Evolutionary conservation across 2,113 vertebrate species (phyloP), one percentile per base, ranked within the genome.

Genomic region (Bostrychus sinensis): DNA sequence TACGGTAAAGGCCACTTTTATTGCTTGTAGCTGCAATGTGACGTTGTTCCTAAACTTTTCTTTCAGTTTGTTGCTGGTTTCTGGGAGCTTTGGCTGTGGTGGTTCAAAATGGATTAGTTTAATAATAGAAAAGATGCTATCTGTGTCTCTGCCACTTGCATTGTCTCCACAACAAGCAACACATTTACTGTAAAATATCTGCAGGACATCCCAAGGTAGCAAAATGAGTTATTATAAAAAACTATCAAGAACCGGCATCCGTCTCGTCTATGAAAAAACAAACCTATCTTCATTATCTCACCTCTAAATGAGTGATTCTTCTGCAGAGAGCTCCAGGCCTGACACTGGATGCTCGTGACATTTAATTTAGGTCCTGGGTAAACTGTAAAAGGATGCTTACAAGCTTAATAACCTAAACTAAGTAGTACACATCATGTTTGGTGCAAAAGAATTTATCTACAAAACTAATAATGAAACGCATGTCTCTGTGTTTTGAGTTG

Each of bases 321-420:
- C n/a, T n/a, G n/a, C n/a, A n/a, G n/a, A n/a, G n/a, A n/a, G n/a
- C n/a, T n/a, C n/a, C n/a, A n/a, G n/a, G n/a, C n/a, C n/a, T 80
- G 83, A 83, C 75, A 75, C 80, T 81, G 13, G 66, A 80, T 79
- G 72, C 82, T 50, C 66, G 74, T 84, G 91, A 91, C 91, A 93
- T 93, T 92, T 92, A 87, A 92, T 93, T 92, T 89, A 78, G 77
- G 82, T 42, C 72, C 48, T 37, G 53, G 16, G 58, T 73, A 73
- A 66, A 69, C 75, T 26, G 36, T 63, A 28, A 59, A 70, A 45
- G 50, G 63, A 69, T 56, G 66, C 72, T 66, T 56, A 62, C 70
- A 66, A 43, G 56, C 66, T 38, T 25, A 67, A 70, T 64, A 37
- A 36, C 65, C 46, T 16, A 0, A 67, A 85, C 73, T 74, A 85